Evolutionary conservation across 2,888 invertebrate genomes (phyloP), one percentile per base, ranked within the genome.

Genomic region (Parasteatoda lunata): DNA sequence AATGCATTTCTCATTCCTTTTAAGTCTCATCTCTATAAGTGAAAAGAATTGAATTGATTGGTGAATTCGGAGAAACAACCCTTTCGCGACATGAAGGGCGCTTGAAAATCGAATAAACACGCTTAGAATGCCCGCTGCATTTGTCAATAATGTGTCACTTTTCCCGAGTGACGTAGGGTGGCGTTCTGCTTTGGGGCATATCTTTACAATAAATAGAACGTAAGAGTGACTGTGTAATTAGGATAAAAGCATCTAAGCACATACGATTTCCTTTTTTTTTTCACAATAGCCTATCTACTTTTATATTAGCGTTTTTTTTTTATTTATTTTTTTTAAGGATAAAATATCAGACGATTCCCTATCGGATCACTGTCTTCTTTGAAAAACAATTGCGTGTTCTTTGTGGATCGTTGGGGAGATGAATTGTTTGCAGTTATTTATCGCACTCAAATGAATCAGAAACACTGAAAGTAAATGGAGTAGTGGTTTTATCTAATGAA

Each of bases 151-250:
- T 59, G 11, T 73, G 69, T 75, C 75, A 69, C 69, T 68, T 68
- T 45, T 15, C 30, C 66, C 65, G 8, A 51, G 13, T 81, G 81
- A 68, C 73, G 65, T 54, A 30, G 52, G 70, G 51, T 64, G 71
- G 59, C 71, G 30, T 48, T 5, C 48, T 48, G 47, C 45, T 71
- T 9, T 11, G 64, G 11, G 15, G 72, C 66, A 66, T 73, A 84
- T 80, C 80, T 80, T 80, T 76, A 64, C 70, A 86, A 81, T 80
- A 76, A 77, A 66, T 72, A 30, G 48, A 68, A 52, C 54, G 51
- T 80, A 30, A 71, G 71, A 77, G 71, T 54, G 85, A 80, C 85
- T 86, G 77, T 80, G 80, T 86, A 86, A 86, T 86, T 86, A 86
- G 76, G 85, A 71, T 86, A 86, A 86, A 86, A 86, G 85, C 85